These are phyloP conservation scores for Cephus pygmeus DNA, from an alignment of 2,888 invertebrate genomes.

Conservation along the genomic window DNA sequence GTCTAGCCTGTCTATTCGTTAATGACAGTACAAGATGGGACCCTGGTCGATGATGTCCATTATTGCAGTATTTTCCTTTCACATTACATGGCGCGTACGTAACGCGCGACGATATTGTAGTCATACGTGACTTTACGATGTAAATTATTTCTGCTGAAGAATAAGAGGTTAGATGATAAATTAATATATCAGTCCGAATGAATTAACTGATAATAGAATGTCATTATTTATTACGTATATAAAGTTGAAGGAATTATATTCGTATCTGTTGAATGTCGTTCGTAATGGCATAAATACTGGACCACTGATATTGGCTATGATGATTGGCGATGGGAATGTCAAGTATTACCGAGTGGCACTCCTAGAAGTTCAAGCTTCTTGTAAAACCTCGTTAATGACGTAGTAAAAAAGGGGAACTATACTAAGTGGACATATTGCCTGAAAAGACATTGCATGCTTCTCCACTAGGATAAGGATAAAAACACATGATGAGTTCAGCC, in stretches of 20 bases:
- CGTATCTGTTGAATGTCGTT: background rate
- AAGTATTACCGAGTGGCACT: constrained; percentile 7
- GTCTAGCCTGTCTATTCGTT: background rate
- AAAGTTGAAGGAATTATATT: background rate
- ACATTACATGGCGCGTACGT: background rate
- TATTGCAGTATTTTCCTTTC: background rate
- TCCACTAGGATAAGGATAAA: background rate
- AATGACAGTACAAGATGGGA: background rate
- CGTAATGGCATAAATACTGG: background rate
- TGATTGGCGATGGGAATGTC: constrained; percentile 11
- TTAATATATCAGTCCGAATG: background rate
- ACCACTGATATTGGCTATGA: background rate
- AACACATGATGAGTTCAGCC: background rate
- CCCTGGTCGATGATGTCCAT: background rate
- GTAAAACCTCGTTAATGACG: background rate
- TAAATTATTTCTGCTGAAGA: background rate
- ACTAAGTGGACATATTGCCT: background rate
- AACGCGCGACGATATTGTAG: background rate
- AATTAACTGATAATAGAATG: background rate
- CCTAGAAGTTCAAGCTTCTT: background rate
- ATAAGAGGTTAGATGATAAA: no score
- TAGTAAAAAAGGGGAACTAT: background rate
- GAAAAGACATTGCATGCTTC: background rate
- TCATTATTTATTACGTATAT: no score
- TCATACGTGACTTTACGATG: background rate